These are phyloP conservation scores for Leucophenga montana DNA, from an alignment of 2,888 invertebrate genomes.

Conservation along the genomic window DNA sequence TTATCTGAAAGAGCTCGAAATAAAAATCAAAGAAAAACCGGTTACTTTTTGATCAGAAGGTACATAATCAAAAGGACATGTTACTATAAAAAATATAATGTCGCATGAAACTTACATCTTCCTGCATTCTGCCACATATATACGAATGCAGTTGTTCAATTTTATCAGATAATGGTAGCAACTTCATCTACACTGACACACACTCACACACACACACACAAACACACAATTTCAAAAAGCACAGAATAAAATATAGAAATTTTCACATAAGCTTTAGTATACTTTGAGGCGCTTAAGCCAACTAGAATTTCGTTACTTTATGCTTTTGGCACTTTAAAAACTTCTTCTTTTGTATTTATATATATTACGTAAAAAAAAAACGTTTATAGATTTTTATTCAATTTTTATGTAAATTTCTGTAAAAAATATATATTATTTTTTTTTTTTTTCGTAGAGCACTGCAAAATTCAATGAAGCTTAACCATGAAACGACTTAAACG, in stretches of 20 bases:
- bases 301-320: slow-evolving; percentile 21
- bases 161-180: slow-evolving; percentile 54
- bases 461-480: slow-evolving; percentile 11
- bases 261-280: slow-evolving; percentile 1
- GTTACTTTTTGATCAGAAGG: no score
- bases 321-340: background rate
- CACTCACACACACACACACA: background rate
- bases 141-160: slow-evolving; percentile 60
- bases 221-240: no score
- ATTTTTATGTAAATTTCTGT: slow-evolving; percentile 1
- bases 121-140: slow-evolving; percentile 57
- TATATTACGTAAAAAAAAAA: no score
- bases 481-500: background rate
- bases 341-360: slow-evolving; percentile 5
- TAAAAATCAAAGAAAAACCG: background rate
- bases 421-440: background rate
- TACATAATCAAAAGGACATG: slow-evolving; percentile 36
- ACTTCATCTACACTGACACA: slow-evolving; percentile 44
- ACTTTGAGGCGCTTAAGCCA: slow-evolving; percentile 27
- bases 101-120: slow-evolving; percentile 58
- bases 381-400: slow-evolving; percentile 2
- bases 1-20: background rate
- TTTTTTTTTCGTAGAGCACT: background rate
- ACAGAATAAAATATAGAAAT: background rate
- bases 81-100: slow-evolving; percentile 9